Conservation (phyloP, 1,140 invertebrate genomes). For the Drosophila kikkawai region DNA sequence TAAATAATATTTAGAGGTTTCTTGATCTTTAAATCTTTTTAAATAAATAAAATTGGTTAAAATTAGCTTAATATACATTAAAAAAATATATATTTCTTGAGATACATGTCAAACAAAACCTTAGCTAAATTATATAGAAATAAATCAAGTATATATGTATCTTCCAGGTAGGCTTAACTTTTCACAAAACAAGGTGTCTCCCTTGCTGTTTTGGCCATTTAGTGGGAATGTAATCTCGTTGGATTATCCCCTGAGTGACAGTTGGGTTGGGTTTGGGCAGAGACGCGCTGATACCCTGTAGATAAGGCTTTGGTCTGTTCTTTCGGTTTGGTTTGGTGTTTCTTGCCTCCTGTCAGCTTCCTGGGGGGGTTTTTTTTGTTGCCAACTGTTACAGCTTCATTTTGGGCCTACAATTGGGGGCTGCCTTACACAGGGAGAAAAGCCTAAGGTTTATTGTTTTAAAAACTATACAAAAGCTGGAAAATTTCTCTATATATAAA, state of each 20-base stretch:
- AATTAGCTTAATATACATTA: neutral
- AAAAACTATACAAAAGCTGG: neutral
- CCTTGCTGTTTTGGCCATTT: neutral
- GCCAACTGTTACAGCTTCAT: conserved; percentile 12
- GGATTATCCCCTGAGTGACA: conserved; percentile 22
- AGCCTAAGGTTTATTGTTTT: neutral
- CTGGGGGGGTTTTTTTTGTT: neutral
- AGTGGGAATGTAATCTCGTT: conserved; percentile 13
- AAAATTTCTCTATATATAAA: neutral
- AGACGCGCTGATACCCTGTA: conserved; percentile 30
- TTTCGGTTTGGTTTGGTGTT: neutral
- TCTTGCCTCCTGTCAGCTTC: neutral
- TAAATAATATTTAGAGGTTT: no score
- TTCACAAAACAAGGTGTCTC: conserved; percentile 2
- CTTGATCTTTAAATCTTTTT: no score
- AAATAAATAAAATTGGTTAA: no score
- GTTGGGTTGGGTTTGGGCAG: neutral
- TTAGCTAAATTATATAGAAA: conserved; percentile 1
- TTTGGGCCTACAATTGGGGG: conserved; percentile 6
- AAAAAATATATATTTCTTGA: no score
- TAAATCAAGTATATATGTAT: neutral
- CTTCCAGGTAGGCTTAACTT: conserved; percentile 14
- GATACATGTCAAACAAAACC: neutral
- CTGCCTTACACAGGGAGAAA: neutral
- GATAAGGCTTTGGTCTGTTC: neutral